These are phyloP conservation scores for Imbricaverruca yamaguchii DNA, from an alignment of 2,888 invertebrate genomes.

Conservation along the genomic window DNA sequence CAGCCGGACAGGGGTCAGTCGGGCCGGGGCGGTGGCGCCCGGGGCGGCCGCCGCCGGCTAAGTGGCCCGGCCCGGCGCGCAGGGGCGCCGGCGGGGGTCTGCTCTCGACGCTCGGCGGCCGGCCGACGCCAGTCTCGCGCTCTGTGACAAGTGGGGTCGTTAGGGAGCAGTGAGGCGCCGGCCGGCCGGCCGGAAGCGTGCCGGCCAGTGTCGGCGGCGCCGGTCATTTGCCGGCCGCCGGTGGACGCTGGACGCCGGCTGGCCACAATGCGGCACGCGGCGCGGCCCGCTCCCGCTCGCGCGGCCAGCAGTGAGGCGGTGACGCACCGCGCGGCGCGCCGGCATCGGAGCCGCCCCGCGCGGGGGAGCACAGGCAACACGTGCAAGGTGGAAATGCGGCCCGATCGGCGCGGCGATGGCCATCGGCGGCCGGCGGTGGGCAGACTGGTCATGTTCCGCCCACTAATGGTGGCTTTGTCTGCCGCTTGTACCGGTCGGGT, in stretches of 20 bases:
- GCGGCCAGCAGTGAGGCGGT: background rate
- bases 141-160: conserved; percentile 16
- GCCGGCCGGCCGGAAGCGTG: background rate
- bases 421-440: background rate
- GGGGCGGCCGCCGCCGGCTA: background rate
- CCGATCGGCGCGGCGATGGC: background rate
- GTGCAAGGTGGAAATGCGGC: background rate
- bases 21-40: background rate
- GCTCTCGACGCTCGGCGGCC: no score
- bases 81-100: no score
- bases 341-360: background rate
- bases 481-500: background rate
- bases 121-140: no score
- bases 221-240: background rate
- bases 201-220: background rate
- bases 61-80: background rate
- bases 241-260: background rate
- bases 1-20: background rate
- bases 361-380: background rate
- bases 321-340: background rate
- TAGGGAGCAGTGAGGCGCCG: background rate
- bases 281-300: background rate
- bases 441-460: background rate
- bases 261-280: background rate
- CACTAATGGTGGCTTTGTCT: conserved; percentile 5